Conservation (phyloP, 2,888 invertebrate species). For the Temnothorax unifasciatus region DNA sequence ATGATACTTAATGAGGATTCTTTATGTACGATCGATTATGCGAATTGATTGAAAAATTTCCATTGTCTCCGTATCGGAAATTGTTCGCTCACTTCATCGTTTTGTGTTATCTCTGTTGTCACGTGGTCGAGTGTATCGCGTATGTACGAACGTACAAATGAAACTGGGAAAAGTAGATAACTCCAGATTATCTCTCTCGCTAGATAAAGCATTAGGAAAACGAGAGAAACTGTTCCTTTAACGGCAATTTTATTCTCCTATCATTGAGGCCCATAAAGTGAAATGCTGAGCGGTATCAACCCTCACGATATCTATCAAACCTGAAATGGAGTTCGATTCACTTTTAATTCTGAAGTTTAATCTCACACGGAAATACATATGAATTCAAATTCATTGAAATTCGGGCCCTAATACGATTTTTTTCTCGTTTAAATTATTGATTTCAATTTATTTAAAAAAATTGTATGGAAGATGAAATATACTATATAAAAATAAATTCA, state of each 20-base stretch:
- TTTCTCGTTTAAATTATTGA: neutral
- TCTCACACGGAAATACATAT: constrained; percentile 3
- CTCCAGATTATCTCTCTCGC: constrained; percentile 5
- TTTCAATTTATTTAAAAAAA: neutral
- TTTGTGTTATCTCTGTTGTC: neutral
- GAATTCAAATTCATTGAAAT: neutral
- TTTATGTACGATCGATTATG: neutral
- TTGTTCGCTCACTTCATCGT: constrained; percentile 1
- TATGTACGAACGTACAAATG: neutral
- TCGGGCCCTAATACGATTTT: neutral
- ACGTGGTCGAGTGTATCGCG: constrained; percentile 13
- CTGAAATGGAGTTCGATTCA: constrained; percentile 4
- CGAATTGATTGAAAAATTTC: neutral
- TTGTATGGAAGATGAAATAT: neutral
- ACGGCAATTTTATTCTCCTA: constrained; percentile 56
- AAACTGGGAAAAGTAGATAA: constrained; percentile 24
- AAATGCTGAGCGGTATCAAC: constrained; percentile 20
- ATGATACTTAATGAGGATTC: neutral
- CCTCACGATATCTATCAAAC: constrained; percentile 17
- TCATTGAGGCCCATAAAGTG: constrained; percentile 31
- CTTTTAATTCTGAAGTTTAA: constrained; percentile 31
- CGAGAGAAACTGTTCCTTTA: constrained; percentile 49
- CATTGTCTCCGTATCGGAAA: neutral
- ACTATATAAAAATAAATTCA: neutral
- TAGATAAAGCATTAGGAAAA: constrained; percentile 37